A percentile compares a stretch with the other conserved stretches of the same genome.
Conservation (phyloP, 1,140 invertebrate species). For the Rhyacophila brunnea region DNA sequence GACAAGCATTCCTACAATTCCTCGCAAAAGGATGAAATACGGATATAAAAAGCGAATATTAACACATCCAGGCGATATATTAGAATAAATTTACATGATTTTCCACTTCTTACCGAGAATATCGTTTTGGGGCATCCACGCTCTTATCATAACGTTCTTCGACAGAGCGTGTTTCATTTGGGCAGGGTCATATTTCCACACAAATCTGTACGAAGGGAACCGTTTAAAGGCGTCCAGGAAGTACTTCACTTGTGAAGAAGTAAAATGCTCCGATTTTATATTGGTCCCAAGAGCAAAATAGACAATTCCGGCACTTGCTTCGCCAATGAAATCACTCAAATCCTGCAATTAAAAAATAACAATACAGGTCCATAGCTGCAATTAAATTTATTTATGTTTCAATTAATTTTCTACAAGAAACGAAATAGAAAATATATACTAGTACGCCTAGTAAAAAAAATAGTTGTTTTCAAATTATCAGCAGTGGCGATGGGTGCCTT, state of each 20-base stretch:
- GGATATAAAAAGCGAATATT: neutral
- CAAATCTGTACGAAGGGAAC: slow-evolving; percentile 42
- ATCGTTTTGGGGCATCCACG: slow-evolving; percentile 47
- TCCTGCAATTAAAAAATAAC: slow-evolving; percentile 16
- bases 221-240: slow-evolving; percentile 44
- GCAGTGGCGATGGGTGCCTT: too few relatives aligned
- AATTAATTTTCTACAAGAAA: too few relatives aligned
- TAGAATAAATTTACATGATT: slow-evolving; percentile 6
- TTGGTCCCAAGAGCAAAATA: slow-evolving; percentile 52
- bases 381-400: too few relatives aligned
- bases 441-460: too few relatives aligned
- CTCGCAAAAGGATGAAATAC: neutral
- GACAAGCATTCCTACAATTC: too few relatives aligned
- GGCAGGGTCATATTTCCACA: slow-evolving; percentile 48
- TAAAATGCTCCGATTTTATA: slow-evolving; percentile 40
- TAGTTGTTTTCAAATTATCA: too few relatives aligned
- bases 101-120: slow-evolving; percentile 42
- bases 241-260: slow-evolving; percentile 35
- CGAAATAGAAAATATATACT: too few relatives aligned
- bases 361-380: neutral
- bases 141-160: slow-evolving; percentile 49
- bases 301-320: slow-evolving; percentile 45
- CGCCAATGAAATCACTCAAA: slow-evolving; percentile 41
- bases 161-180: slow-evolving; percentile 38
- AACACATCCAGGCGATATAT: slow-evolving; percentile 5